A percentile compares a stretch with the other conserved stretches of the same genome.
phyloP scores from a whole-genome alignment of 2,888 invertebrate genomes.

The Odontocolon sp. region DNA sequence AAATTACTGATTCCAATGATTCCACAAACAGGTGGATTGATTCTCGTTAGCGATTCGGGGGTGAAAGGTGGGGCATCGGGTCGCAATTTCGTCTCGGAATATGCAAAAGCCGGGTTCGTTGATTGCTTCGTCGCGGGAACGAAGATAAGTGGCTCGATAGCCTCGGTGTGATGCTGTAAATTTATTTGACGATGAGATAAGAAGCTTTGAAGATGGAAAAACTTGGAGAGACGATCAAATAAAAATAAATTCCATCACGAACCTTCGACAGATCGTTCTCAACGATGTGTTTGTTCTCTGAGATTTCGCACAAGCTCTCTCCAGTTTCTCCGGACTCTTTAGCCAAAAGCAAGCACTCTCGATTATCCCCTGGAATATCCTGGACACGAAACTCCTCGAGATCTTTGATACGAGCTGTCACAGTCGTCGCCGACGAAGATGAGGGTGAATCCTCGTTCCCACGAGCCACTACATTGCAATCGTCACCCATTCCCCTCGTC shows the following conservation, averaged over 20 bases:
- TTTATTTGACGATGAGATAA: background rate
- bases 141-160: constrained; percentile 14
- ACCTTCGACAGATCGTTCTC: constrained; percentile 49
- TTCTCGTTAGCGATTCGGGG: constrained; percentile 63
- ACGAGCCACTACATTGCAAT: constrained; percentile 60
- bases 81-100: constrained; percentile 66
- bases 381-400: constrained; percentile 32
- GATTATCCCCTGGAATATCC: constrained; percentile 22
- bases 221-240: background rate
- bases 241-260: background rate
- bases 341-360: constrained; percentile 28
- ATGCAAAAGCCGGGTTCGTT: constrained; percentile 56
- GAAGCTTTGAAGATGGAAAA: background rate
- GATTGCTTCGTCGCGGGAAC: no score
- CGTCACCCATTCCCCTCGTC: constrained; percentile 62
- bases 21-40: constrained; percentile 25
- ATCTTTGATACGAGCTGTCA: constrained; percentile 34
- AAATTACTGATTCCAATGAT: constrained; percentile 45
- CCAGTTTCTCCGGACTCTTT: constrained; percentile 53
- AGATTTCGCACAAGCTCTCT: constrained; percentile 43
- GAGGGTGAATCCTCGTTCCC: constrained; percentile 52
- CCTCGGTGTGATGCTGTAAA: constrained; percentile 20
- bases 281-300: constrained; percentile 20
- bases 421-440: constrained; percentile 43
- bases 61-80: constrained; percentile 70